Base-by-base conservation (phyloP, 2,113 vertebrate species). In the Fulica atra region DNA sequence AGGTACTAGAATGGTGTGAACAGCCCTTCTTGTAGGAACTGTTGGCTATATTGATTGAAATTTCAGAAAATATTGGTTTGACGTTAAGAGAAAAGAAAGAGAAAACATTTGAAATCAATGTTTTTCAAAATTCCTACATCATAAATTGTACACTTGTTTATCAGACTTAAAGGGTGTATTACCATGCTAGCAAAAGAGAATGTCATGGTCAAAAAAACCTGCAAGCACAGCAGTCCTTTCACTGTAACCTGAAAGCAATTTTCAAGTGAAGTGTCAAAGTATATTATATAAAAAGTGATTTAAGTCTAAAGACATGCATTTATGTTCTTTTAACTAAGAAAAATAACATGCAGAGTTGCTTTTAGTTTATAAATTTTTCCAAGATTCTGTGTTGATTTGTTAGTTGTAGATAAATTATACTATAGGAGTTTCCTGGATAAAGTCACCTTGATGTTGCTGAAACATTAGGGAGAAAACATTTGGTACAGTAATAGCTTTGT, bases 201-300 rank as follows among this genome's bases (percentile, higher is more conserved):
- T 21, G 5, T 76, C 31, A 25, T 23, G 16, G 35, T 91, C 66
- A 93, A 93, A 87, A 84, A 7, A 79, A 81, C 25, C 14, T 86
- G 20, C 33, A 91, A 65, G 42, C 1, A 6, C 31, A 81, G 18
- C 33, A 81, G 70, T 59, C 46, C 15, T 79, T 59, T 88, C 20
- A 71, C 51, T 93, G 38, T 64, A 95, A 46, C 13, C 9, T 50
- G 10, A 95, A 94, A 88, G 16, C 10, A 86, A 71, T 83, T 97
- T 96, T 91, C 53, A 91, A 65, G 23, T 26, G 36, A 53, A 79
- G 1, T 70, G 16, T 73, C 92, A 74, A 56, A 89, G 3, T 38
- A 13, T 72, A 23, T 73, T 51, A 63, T 16, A 64, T 57, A 71
- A 86, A 89, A 93, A 76, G 57, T 77, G 29, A 71, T 50, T 88